Conservation (phyloP, 2,113 vertebrate genomes). For the Leucopsar rothschildi region DNA sequence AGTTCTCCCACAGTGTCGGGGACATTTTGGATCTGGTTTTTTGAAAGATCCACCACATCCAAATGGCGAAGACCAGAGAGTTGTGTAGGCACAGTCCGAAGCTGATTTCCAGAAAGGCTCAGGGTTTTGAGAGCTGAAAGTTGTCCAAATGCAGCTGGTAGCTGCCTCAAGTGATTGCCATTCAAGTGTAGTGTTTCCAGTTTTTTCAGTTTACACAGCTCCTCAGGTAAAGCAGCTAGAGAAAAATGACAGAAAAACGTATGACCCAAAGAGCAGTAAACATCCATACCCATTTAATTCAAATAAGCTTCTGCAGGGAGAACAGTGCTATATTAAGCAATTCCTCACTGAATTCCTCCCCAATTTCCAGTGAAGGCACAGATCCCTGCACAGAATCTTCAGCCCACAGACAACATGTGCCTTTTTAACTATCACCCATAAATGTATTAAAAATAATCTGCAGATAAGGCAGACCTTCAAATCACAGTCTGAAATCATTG, state of each 20-base stretch:
- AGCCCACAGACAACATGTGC: background rate
- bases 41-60: slow-evolving; percentile 92
- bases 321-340: background rate
- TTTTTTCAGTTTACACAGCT: slow-evolving; percentile 92
- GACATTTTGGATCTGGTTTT: slow-evolving; percentile 87
- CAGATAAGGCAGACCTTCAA: background rate
- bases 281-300: background rate
- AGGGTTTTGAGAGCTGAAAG: slow-evolving; percentile 88
- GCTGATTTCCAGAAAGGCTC: slow-evolving; percentile 86
- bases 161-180: slow-evolving; percentile 83
- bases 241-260: slow-evolving; percentile 14
- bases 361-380: background rate
- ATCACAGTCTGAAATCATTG: background rate
- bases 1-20: slow-evolving; percentile 83
- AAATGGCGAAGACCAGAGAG: slow-evolving; percentile 86
- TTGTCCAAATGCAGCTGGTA: slow-evolving; percentile 82
- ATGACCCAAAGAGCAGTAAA: background rate
- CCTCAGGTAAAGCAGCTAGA: slow-evolving; percentile 80
- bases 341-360: background rate
- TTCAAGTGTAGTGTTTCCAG: slow-evolving; percentile 89
- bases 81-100: slow-evolving; percentile 82
- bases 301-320: background rate
- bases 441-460: background rate
- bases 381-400: background rate
- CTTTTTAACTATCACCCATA: background rate